Percentiles rank a stretch among this genome's conserved stretches.
Conservation (phyloP, 2,113 vertebrate species). For the Microcebus lehilahytsara region DNA sequence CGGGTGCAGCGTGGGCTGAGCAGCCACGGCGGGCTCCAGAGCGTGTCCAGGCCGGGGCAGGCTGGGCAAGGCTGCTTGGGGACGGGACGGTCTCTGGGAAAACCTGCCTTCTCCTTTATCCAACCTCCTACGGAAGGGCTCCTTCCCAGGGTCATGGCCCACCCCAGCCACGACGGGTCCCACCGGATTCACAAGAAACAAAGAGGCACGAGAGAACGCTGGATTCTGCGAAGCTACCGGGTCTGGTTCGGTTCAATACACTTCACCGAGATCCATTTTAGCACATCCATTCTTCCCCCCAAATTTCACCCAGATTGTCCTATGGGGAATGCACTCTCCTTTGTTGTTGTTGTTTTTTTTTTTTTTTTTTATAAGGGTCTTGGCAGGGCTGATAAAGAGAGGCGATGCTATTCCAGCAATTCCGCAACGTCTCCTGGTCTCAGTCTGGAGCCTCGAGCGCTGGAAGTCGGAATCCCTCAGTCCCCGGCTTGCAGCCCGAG, state of each 20-base stretch:
- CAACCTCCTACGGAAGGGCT: neutral
- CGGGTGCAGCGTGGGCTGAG: accelerated
- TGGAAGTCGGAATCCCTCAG: neutral
- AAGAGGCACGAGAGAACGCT: neutral
- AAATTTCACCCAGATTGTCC: neutral
- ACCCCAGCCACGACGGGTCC: neutral
- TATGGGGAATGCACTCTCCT: neutral
- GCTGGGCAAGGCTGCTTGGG: neutral
- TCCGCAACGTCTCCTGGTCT: neutral
- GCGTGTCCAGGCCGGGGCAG: neutral
- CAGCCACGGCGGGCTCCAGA: too few relatives aligned
- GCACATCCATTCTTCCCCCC: neutral
- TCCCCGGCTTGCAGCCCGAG: too few relatives aligned
- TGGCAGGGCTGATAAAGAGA: neutral
- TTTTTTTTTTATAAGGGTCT: neutral
- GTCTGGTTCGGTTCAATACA: neutral
- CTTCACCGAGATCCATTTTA: neutral
- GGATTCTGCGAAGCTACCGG: neutral
- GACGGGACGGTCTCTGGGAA: neutral
- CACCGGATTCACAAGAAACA: neutral
- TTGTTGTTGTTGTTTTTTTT: neutral
- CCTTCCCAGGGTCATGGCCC: neutral
- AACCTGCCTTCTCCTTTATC: neutral
- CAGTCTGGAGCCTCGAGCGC: neutral
- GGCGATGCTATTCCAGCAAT: neutral